Conservation (phyloP, 2,797 vertebrate species). For the Acestrorhynchus altus region DNA sequence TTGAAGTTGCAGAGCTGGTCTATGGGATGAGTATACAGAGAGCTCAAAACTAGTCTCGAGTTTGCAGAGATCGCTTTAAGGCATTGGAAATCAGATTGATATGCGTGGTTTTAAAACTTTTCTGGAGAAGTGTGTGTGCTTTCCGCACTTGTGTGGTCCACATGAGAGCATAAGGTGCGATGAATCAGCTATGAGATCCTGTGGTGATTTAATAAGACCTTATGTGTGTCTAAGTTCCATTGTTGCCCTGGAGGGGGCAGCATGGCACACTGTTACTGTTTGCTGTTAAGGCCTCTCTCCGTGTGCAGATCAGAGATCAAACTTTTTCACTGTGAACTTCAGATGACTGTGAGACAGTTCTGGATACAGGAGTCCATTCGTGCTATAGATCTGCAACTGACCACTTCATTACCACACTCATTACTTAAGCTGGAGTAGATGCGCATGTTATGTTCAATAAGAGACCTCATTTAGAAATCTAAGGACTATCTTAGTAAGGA, state of each 20-base stretch:
- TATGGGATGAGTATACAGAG: neutral
- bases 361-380: neutral
- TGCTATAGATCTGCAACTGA: neutral
- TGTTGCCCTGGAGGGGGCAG: constrained; percentile 78
- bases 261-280: constrained; percentile 76
- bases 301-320: neutral
- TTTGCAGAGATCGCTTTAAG: neutral
- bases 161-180: neutral
- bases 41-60: neutral
- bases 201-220: neutral
- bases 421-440: neutral
- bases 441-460: too few species aligned
- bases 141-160: neutral
- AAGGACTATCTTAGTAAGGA: too few species aligned
- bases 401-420: neutral
- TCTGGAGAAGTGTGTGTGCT: neutral
- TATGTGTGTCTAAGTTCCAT: constrained; percentile 46
- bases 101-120: neutral
- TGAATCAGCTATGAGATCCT: neutral
- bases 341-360: neutral
- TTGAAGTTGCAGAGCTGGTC: too few species aligned
- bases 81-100: neutral
- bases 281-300: neutral
- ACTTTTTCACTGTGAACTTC: neutral
- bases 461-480: neutral